Evolutionary conservation across 2,888 invertebrate genomes (phyloP), one percentile per base, ranked within the genome.

Genomic region (Chamaedrilus cognettii): DNA sequence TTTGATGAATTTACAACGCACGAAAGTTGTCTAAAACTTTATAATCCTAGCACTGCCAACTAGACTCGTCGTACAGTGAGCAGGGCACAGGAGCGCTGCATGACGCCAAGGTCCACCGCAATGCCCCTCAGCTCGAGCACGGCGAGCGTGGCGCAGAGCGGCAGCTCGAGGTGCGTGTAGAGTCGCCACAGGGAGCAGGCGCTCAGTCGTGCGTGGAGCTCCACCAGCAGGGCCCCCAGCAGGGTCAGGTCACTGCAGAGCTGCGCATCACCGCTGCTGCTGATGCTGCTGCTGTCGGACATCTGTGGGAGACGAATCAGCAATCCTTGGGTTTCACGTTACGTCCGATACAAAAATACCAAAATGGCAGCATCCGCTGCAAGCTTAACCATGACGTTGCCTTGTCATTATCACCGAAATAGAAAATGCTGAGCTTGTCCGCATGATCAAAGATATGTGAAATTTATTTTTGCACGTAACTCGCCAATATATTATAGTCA

Each of bases 71-170:
- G 11, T 42, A 79, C 80, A 76, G 79, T 78, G 23, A 81, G 72
- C 23, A 78, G 59, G 52, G 75, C 71, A 3, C 77, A 78, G 64
- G 76, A 79, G 52, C 69, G 69, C 4, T 75, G 32, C 28, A 81
- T 70, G 49, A 69, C 72, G 3, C 75, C 68, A 2, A 72, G 73
- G 59, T 79, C 76, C 15, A 80, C 71, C 52, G 69, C 64, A 34
- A 81, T 62, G 28, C 73, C 59, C 42, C 74, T 72, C 33, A 70
- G 62, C 64, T 80, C 78, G 78, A 81, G 78, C n/a, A 66, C 68
- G 28, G 79, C 79, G 35, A 81, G 66, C 23, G 80, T 31, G 3
- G 78, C 77, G 1, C 72, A 70, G 28, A 81, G 73, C 32, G 71
- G 73, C 58, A 75, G 77, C 68, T 81, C 81, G 11, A 81, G 70